These are phyloP conservation scores for Teleiodes luculella DNA, from an alignment of 2,888 invertebrate species.

Conservation along the genomic window DNA sequence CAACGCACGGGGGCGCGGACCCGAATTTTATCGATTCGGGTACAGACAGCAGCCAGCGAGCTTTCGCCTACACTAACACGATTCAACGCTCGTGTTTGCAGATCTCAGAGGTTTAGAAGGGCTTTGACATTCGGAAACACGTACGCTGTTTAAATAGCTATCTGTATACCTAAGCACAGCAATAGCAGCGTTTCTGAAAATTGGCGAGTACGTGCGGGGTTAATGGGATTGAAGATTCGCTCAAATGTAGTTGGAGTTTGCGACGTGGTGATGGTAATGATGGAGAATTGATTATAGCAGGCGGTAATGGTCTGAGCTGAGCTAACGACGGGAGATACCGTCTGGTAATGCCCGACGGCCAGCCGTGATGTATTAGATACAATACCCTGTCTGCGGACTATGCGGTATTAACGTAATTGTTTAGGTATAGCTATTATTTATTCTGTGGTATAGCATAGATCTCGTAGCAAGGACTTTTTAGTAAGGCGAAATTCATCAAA, in stretches of 20 bases:
- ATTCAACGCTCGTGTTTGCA: conserved; percentile 73
- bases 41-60: conserved; percentile 73
- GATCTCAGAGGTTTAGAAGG: conserved; percentile 70
- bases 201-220: conserved; percentile 37
- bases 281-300: conserved; percentile 11
- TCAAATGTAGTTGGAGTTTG: conserved; percentile 5
- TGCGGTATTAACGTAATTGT: neutral
- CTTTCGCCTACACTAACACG: conserved; percentile 71
- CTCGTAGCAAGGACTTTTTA: too few relatives aligned
- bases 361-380: neutral
- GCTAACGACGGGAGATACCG: conserved; percentile 5
- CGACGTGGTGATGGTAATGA: conserved; percentile 6
- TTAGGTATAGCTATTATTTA: too few relatives aligned
- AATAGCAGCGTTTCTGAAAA: conserved; percentile 35
- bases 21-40: conserved; percentile 78
- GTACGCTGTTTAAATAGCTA: conserved; percentile 49
- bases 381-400: neutral
- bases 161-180: conserved; percentile 34
- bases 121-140: conserved; percentile 67
- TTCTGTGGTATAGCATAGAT: too few relatives aligned
- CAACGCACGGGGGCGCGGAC: conserved; percentile 72
- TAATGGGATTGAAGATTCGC: conserved; percentile 25
- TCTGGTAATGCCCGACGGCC: conserved; percentile 8
- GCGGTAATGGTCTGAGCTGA: neutral
- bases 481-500: too few relatives aligned